These are phyloP conservation scores for Trematocara caparti DNA, from an alignment of 2,797 vertebrate species.

Conservation along the genomic window DNA sequence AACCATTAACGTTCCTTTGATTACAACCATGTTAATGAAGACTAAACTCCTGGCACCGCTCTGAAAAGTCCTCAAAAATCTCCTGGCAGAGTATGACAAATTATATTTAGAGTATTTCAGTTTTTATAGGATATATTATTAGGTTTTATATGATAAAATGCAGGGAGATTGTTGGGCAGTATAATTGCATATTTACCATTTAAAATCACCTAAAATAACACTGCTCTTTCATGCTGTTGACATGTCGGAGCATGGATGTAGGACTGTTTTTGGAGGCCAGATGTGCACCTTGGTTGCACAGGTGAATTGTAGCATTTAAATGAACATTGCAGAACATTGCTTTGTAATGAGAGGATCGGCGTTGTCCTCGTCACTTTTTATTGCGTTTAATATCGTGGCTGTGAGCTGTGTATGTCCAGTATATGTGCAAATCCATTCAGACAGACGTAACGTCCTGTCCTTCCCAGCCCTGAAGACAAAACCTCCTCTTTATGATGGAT, in stretches of 20 bases:
- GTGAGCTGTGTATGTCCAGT: neutral
- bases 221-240: neutral
- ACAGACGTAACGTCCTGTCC: neutral
- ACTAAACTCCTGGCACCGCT: neutral
- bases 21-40: neutral
- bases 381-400: neutral
- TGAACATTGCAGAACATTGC: neutral
- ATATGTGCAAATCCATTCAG: neutral
- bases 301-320: neutral
- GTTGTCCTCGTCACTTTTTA: neutral
- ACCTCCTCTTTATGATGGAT: conserved; percentile 32
- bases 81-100: neutral
- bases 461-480: conserved; percentile 50
- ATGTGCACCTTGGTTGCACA: neutral
- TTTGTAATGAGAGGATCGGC: neutral
- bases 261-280: neutral
- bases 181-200: neutral
- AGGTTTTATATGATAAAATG: neutral
- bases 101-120: neutral
- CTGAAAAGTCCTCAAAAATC: neutral
- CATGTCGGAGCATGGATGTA: neutral
- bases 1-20: neutral
- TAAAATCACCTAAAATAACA: neutral
- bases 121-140: neutral
- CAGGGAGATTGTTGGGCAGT: neutral